Base-by-base conservation (phyloP, 92 coral and sea anemone genomes). In the Scolanthus callimorphus region DNA sequence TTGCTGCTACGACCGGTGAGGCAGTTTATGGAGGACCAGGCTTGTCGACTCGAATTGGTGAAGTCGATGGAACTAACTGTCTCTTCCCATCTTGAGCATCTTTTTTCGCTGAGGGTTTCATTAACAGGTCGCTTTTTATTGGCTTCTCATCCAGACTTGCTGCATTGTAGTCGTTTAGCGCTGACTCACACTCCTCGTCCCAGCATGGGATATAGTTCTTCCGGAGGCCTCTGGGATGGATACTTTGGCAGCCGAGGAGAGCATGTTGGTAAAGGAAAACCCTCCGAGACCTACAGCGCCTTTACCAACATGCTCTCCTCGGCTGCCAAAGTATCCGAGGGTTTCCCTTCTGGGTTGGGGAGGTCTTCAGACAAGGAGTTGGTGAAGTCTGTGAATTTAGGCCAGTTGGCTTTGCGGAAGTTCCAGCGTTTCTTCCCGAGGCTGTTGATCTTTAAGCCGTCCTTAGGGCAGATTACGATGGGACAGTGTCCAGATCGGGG, bases 251-350 rank as follows among this genome's bases (percentile, higher is more conserved):
- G 67, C 55, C n/a, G 67, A 60, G 67, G 54, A 30, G 58, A 60
- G 67, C 67, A 60, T 43, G 39, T 39, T 13, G 17, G 67, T 60
- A 31, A 60, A 60, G 67, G 34, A n/a, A n/a, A n/a, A n/a, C n/a
- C n/a, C n/a, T n/a, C n/a, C n/a, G n/a, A n/a, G n/a, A n/a, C n/a
- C n/a, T n/a, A n/a, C n/a, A n/a, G n/a, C n/a, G n/a, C 34, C 67
- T 60, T 60, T 31, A 60, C 67, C 17, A 13, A 39, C 39, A 43
- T 60, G 67, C 67, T 60, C 58, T 30, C 54, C 67, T 60, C 67
- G n/a, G 55, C 67, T 43, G 67, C 67, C 62, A 46, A 60, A 45
- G 67, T 56, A n/a, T 60, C 67, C 60, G n/a, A n/a, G n/a, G n/a
- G n/a, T n/a, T n/a, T n/a, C n/a, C n/a, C n/a, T n/a, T n/a, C n/a